These are phyloP conservation scores for Alentia gelatinosa DNA, from an alignment of 2,888 invertebrate species.

Conservation along the genomic window DNA sequence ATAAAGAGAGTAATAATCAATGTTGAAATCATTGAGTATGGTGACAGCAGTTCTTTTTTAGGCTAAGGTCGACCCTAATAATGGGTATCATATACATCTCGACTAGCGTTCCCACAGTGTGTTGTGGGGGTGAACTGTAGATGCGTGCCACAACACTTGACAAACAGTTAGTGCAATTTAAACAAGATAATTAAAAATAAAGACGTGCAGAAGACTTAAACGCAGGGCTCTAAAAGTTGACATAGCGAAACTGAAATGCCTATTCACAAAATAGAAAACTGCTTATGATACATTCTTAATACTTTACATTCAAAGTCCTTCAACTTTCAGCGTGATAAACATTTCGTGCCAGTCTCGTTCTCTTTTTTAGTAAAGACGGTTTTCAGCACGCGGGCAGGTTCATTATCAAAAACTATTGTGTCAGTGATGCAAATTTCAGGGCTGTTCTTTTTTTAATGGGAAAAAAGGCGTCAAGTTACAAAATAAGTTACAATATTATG, in stretches of 20 bases:
- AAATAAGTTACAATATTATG: constrained; percentile 24
- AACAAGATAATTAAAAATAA: no score
- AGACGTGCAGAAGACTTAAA: no score
- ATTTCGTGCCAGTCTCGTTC: not conserved
- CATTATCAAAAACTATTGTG: no score
- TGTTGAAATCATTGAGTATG: not conserved
- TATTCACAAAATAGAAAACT: constrained; percentile 17
- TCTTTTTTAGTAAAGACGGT: no score
- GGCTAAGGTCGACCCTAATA: not conserved
- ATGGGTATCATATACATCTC: not conserved
- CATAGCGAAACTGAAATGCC: no score
- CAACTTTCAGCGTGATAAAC: not conserved
- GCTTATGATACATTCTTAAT: constrained; percentile 19
- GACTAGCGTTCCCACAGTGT: not conserved
- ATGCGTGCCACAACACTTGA: not conserved
- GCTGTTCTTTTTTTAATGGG: no score
- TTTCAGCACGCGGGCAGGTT: no score
- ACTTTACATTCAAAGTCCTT: constrained; percentile 18
- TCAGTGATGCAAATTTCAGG: no score
- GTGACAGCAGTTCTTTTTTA: not conserved
- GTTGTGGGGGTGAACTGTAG: not conserved
- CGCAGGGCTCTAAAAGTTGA: no score
- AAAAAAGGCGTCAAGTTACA: no score
- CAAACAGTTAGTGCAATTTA: no score
- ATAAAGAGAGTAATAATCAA: not conserved